Evolutionary conservation across 2,797 vertebrate genomes (phyloP), one percentile per base, ranked within the genome.

Genomic region (Coranthus polyacanthus): DNA sequence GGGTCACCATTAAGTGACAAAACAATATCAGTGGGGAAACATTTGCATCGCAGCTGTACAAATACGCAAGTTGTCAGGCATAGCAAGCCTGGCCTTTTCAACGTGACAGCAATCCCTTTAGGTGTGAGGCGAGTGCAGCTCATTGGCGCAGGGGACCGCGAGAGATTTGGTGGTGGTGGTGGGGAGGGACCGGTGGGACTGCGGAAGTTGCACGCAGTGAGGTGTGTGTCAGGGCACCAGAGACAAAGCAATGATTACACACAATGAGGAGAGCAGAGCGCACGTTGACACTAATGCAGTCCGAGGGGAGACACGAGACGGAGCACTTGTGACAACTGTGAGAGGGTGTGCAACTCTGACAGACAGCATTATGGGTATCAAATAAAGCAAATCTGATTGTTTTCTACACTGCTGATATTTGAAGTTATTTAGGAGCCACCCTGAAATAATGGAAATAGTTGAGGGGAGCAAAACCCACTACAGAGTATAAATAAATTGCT

Each of bases 41-140:
- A 88, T 91, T 93, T 88, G 90, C 89, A 89, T 90, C 41, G 70
- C 46, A 26, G 5, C 68, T 46, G 81, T 88, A 88, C 83, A 93
- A 92, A 93, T 89, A 92, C 78, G 57, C 88, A 87, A 88, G 90
- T 92, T 94, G 93, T 92, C 92, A 93, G 92, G 89, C 93, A 90
- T 94, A 84, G 88, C 89, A 70, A 85, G 82, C 76, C 72, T 68
- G 86, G 83, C 84, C 90, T 90, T 90, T 92, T 90, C 90, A 91
- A 56, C 11, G 66, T 92, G 88, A 91, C 91, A 92, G 88, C 84
- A 92, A 92, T 90, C 91, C 92, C 90, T 89, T 92, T 91, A 92
- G 87, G 85, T 89, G 85, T 72, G 89, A 82, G 87, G 82, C 77
- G 47, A 89, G 79, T 36, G 86, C 83, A 87, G 90, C 78, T 89